phyloP scores from a whole-genome alignment of 2,113 vertebrate species.

The Malaclemys terrapin region DNA sequence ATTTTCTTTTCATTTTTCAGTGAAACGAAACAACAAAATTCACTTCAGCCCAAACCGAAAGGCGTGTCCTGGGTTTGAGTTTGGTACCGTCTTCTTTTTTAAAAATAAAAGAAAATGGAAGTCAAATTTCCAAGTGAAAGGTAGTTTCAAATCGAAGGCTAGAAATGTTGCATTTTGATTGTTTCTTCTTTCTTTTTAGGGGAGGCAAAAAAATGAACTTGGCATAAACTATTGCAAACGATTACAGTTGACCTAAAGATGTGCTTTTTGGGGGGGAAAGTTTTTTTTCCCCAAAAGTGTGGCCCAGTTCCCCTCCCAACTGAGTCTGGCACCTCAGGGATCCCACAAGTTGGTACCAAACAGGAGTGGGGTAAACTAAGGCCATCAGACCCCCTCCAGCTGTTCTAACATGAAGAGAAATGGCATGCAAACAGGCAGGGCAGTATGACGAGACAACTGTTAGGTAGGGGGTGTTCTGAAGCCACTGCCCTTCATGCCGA shows the following conservation, averaged over 20 bases:
- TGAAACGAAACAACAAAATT: not conserved
- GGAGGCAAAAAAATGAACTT: no score
- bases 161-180: not conserved
- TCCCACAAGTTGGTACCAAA: accelerated
- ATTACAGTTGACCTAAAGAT: not conserved
- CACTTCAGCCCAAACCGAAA: no score
- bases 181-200: not conserved
- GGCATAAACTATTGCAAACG: not conserved
- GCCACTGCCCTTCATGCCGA: not conserved
- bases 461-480: not conserved
- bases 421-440: not conserved
- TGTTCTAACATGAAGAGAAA: not conserved
- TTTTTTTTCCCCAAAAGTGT: not conserved
- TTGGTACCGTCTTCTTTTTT: not conserved
- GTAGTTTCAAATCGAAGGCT: not conserved
- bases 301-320: not conserved
- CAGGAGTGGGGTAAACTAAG: not conserved
- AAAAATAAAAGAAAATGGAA: not conserved
- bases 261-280: no score
- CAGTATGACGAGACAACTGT: not conserved
- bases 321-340: not conserved
- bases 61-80: no score
- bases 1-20: not conserved
- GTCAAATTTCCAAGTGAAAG: not conserved
- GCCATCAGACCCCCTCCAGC: not conserved